phyloP scores from a whole-genome alignment of 2,113 vertebrate species.

The Sprattus sprattus region DNA sequence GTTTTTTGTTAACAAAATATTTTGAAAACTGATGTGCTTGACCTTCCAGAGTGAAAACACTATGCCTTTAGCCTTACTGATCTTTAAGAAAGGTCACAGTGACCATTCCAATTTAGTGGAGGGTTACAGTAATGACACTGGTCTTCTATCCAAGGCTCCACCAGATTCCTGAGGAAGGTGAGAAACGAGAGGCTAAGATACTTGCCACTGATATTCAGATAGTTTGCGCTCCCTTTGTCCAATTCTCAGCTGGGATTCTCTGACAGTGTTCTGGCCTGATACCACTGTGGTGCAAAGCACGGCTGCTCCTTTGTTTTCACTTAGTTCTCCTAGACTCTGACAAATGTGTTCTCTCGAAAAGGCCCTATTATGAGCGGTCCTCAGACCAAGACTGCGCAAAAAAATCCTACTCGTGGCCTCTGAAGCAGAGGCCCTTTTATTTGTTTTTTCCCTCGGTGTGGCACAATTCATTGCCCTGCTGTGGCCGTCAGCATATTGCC shows the following conservation, averaged over 20 bases:
- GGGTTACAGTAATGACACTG: neutral
- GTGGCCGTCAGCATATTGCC: constrained; percentile 52
- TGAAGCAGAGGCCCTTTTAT: constrained; percentile 58
- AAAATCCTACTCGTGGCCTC: constrained; percentile 45
- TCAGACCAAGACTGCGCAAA: constrained; percentile 30
- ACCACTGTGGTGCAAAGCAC: no score
- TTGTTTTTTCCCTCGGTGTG: constrained; percentile 63
- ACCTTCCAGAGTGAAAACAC: neutral
- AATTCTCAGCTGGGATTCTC: constrained; percentile 31
- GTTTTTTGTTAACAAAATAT: neutral
- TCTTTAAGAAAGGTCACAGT: neutral
- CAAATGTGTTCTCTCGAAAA: constrained; percentile 54
- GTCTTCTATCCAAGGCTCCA: neutral
- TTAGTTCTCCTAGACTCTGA: constrained; percentile 42
- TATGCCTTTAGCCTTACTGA: neutral
- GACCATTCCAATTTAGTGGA: neutral
- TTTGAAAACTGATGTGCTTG: neutral
- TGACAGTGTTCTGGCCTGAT: constrained; percentile 25
- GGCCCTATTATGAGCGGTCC: constrained; percentile 48
- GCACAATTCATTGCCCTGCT: constrained; percentile 60
- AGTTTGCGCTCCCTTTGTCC: constrained; percentile 17
- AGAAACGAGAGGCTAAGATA: neutral
- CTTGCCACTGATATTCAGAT: constrained; percentile 18
- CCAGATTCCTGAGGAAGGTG: neutral
- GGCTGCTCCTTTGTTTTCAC: neutral